Base-by-base conservation (phyloP, 2,888 invertebrate species). In the Vanessa cardui region DNA sequence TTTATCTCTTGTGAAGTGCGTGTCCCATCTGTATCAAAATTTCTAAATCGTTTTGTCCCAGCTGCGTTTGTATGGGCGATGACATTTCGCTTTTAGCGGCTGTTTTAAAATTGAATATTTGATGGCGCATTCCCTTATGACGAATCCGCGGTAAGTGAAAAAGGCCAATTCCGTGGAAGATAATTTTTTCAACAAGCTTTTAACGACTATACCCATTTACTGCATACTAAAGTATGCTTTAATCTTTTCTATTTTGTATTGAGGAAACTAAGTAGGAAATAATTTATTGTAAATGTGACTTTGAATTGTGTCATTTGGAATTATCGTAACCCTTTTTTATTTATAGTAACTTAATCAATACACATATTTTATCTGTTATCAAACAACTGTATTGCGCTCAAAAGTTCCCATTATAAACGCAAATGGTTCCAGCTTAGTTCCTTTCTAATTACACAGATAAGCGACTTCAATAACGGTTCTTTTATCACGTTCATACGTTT, bases 91-190 rank as follows among this genome's bases (percentile, higher is more conserved):
- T 92, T 90, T 92, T 92, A 92, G 92, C 92, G 90, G 86, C 82
- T 89, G 89, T 91, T 92, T 92, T 92, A 92, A 92, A 92, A 92
- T 92, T 92, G 91, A 92, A 92, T 92, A 92, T 92, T 92, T 92
- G 92, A 92, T 92, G 92, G 82, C 85, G 82, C 85, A 82, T 89
- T 90, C 92, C 89, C 90, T 89, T 85, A 89, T 89, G 89, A 90
- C 88, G 88, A 91, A 89, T 91, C 84, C 86, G 81, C 83, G 82
- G 83, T 80, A 85, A 85, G 83, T 80, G 80, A 80, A 78, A 83
- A 86, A 83, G 83, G 83, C 86, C 84, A 78, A 86, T 85, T 86
- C 80, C 77, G 84, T 74, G 83, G 82, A 77, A 82, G 87, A 88
- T 89, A 84, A 90, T 90, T 88, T 90, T 92, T 89, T 88, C 83